Conservation (phyloP, 2,797 vertebrate species). For the Leuciscus waleckii region DNA sequence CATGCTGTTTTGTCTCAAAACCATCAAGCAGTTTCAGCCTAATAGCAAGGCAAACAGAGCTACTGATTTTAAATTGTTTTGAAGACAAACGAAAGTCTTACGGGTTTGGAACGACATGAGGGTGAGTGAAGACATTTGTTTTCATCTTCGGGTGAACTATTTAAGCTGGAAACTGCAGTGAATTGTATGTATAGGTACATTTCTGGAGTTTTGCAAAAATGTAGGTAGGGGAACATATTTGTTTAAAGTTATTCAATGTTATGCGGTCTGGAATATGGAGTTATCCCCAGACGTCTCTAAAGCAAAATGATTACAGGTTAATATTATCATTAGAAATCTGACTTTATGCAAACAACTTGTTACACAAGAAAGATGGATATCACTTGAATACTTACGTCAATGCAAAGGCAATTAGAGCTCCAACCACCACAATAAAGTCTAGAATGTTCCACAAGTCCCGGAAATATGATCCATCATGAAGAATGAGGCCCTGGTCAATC, state of each 20-base stretch:
- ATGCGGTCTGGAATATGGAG: background rate
- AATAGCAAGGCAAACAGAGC: background rate
- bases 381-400: constrained; percentile 90
- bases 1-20: background rate
- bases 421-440: constrained; percentile 98
- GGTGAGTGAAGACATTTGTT: no score
- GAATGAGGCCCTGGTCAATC: constrained; percentile 98
- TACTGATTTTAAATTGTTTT: background rate
- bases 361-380: background rate
- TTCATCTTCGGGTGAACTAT: no score
- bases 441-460: constrained; percentile 99
- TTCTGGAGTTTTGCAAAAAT: no score
- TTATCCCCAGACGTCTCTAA: no score
- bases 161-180: no score
- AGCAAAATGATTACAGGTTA: no score
- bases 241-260: background rate
- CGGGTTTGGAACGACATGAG: no score
- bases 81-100: no score
- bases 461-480: constrained; percentile 96
- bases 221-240: background rate
- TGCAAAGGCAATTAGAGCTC: constrained; percentile 95
- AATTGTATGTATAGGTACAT: no score
- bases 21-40: background rate
- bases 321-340: background rate
- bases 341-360: background rate